Evolutionary conservation across 1,140 invertebrate species (phyloP).

Genomic region (Drosophila busckii): DNA sequence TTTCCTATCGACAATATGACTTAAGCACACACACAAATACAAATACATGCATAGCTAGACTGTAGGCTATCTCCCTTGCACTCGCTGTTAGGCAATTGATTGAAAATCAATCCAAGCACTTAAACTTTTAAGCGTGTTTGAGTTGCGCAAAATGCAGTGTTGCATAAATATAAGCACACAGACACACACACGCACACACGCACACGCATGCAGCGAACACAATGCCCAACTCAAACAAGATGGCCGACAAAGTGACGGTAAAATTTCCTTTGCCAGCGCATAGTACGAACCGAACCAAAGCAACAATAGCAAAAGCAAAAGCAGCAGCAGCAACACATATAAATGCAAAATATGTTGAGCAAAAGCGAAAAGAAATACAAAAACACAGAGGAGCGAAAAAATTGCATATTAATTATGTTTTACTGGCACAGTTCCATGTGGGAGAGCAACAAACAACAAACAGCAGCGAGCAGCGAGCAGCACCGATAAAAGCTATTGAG

Average conservation of each 20-base stretch:
- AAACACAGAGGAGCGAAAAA: slow-evolving; percentile 46
- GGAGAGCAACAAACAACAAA: slow-evolving; percentile 7
- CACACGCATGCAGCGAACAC: slow-evolving; percentile 7
- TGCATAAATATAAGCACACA: slow-evolving; percentile 64
- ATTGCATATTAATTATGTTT: slow-evolving; percentile 76
- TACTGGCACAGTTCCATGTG: slow-evolving; percentile 67
- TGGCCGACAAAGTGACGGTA: slow-evolving; percentile 50
- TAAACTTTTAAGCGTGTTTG: slow-evolving; percentile 67
- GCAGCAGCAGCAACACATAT: no score
- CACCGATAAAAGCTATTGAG: background rate
- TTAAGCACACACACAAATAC: slow-evolving; percentile 13
- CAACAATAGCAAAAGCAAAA: slow-evolving; percentile 46
- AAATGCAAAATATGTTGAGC: no score
- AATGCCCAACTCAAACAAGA: slow-evolving; percentile 44
- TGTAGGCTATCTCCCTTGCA: background rate
- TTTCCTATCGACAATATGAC: no score
- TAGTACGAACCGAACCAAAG: slow-evolving; percentile 44
- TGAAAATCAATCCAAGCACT: slow-evolving; percentile 67
- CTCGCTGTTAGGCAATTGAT: slow-evolving; percentile 38
- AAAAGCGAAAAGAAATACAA: slow-evolving; percentile 49
- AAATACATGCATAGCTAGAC: background rate
- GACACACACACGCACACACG: slow-evolving; percentile 15
- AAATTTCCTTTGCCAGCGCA: slow-evolving; percentile 36
- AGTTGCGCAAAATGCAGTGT: slow-evolving; percentile 69
- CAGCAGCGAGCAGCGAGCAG: background rate